Evolutionary conservation across 2,113 vertebrate species (phyloP), one percentile per base, ranked within the genome.

Genomic region (Silurus glanis): DNA sequence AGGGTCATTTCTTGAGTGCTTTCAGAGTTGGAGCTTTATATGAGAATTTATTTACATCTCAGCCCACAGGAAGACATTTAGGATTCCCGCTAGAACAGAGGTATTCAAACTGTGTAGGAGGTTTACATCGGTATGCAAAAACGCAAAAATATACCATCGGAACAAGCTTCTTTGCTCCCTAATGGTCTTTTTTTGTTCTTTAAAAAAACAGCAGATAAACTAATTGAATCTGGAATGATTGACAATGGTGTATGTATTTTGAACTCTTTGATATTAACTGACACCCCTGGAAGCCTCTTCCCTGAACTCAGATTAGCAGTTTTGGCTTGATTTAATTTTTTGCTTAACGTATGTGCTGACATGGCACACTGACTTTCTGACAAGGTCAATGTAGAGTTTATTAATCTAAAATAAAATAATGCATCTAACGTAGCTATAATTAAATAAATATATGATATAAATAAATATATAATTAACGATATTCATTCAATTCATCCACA

Each of bases 1-100:
- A 28, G 58, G 74, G 49, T 66, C 49, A 79, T 45, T 84, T 59
- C 78, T 87, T 78, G 56, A 69, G 56, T 81, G 67, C 83, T 53
- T 25, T 47, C 14, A 8, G 53, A 74, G 7, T 67, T 1, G 16
- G 61, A 25, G 64, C 62, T 6, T 53, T 53, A 83, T 51, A 13
- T 28, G 28, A 47, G 62, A 37, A 66, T 76, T 75, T n/a, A 75
- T 86, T 74, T 25, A 76, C 80, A 86, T 64, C 25, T 82, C 45
- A 61, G 45, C 66, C 25, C 67, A 64, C 79, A 64, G 56, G 10
- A 64, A 62, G 56, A 64, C n/a, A 9, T 64, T 86, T 28, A 55
- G 5, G 66, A 53, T 74, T 25, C 47, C 56, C n/a, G 10, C 4
- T 74, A 55, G 56, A 67, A 9, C 58, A 21, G 8, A n/a, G 7